These are phyloP conservation scores for Sweltsa coloradensis DNA, from an alignment of 1,140 invertebrate genomes.

Conservation along the genomic window DNA sequence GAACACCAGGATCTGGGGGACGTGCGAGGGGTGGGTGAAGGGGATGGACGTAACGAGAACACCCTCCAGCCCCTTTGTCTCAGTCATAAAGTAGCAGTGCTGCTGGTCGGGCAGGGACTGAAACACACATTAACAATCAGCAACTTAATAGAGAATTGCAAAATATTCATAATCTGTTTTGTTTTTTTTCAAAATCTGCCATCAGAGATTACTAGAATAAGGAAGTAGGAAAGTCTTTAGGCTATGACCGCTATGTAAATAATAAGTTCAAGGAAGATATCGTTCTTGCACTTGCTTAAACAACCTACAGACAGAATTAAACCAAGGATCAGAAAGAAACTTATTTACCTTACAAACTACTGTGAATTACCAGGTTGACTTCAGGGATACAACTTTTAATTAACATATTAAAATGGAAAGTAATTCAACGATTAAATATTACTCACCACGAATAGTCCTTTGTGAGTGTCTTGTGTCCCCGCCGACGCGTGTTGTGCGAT, in stretches of 20 bases:
- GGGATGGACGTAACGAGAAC: conserved; percentile 71
- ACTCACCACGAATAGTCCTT: conserved; percentile 66
- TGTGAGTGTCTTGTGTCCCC: conserved; percentile 53
- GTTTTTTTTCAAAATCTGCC: conserved; percentile 4
- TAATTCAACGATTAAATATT: neutral
- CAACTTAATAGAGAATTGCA: conserved; percentile 10
- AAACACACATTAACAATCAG: conserved; percentile 23
- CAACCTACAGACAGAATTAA: too few species aligned
- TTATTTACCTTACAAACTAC: neutral
- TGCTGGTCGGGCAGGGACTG: conserved; percentile 82
- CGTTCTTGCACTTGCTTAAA: too few species aligned
- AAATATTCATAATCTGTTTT: conserved; percentile 7
- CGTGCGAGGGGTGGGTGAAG: conserved; percentile 87
- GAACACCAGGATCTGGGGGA: conserved; percentile 73
- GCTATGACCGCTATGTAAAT: too few species aligned
- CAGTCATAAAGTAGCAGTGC: conserved; percentile 88
- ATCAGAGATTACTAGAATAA: too few species aligned
- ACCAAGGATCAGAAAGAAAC: neutral
- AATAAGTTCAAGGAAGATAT: too few species aligned
- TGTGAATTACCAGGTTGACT: neutral
- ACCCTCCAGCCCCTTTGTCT: conserved; percentile 64
- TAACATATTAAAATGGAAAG: neutral
- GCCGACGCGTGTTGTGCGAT: conserved; percentile 61
- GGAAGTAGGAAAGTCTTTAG: conserved; percentile 1
- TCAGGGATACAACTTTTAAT: neutral